A percentile compares a stretch with the other conserved stretches of the same genome.
Conservation (phyloP, 2,888 invertebrate genomes). For the Eulithis prunata region DNA sequence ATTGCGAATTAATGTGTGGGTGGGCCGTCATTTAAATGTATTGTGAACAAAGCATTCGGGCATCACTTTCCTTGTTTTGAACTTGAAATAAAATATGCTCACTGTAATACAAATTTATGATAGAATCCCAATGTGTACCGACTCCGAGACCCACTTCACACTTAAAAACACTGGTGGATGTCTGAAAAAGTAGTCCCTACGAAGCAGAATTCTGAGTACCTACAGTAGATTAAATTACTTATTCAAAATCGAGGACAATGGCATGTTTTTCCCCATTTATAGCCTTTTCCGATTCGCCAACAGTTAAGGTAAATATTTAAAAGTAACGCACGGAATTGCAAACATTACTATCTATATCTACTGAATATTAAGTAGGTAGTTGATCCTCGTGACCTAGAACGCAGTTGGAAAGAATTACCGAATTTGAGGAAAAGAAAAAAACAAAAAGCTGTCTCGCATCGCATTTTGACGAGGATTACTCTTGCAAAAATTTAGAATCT, state of each 20-base stretch:
- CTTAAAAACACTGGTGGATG: neutral
- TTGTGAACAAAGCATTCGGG: neutral
- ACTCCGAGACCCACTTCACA: neutral
- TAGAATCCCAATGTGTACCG: neutral
- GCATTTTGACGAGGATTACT: neutral
- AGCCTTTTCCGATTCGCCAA: conserved; percentile 5
- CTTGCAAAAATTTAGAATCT: too few species aligned
- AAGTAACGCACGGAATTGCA: conserved; percentile 7
- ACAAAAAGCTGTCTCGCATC: too few species aligned
- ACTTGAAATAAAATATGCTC: neutral
- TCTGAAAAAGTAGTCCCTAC: neutral
- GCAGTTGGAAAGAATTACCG: neutral
- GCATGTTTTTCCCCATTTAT: conserved; percentile 2
- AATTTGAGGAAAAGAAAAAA: conserved; percentile 2
- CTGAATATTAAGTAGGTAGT: conserved; percentile 19
- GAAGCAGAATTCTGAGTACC: neutral
- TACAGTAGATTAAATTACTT: neutral
- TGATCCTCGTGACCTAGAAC: conserved; percentile 5
- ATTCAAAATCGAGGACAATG: neutral
- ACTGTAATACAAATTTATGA: neutral
- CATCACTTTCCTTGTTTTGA: neutral
- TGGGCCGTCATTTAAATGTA: neutral
- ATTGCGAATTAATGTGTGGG: neutral
- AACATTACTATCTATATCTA: conserved; percentile 10
- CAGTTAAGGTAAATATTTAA: conserved; percentile 17